These are phyloP conservation scores for Stichodactyla mertensii DNA, from an alignment of 64 coral and sea anemone genomes.

Conservation along the genomic window DNA sequence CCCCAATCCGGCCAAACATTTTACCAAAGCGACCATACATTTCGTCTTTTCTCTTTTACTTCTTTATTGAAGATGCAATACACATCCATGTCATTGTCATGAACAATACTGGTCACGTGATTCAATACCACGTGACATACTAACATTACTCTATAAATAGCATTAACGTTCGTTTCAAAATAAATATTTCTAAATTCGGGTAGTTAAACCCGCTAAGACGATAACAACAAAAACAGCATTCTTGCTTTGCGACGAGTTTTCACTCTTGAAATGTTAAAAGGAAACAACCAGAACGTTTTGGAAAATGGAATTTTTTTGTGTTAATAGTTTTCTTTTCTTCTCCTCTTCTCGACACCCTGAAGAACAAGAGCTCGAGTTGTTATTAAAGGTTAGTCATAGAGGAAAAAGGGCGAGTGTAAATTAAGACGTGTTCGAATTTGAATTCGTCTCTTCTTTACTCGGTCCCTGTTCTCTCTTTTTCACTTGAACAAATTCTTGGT, in stretches of 20 bases:
- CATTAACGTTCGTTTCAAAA: conserved; percentile 2
- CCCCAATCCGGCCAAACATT: no score
- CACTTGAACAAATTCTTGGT: no score
- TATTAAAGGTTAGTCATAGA: no score
- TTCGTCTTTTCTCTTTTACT: neutral
- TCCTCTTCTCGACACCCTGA: no score
- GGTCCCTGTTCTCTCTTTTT: no score
- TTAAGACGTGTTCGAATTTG: no score
- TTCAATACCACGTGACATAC: neutral
- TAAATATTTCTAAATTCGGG: neutral
- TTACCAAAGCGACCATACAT: no score
- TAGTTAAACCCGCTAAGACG: neutral
- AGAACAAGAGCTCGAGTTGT: no score
- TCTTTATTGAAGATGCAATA: neutral
- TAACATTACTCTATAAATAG: conserved; percentile 5
- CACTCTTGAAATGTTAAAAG: neutral
- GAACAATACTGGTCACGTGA: neutral
- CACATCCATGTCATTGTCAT: neutral
- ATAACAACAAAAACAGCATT: neutral
- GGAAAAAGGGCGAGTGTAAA: no score
- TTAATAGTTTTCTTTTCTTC: neutral
- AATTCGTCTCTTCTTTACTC: no score
- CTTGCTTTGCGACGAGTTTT: neutral
- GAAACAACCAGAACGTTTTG: neutral
- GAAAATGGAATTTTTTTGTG: neutral